Evolutionary conservation across 1,140 invertebrate species (phyloP), one percentile per base, ranked within the genome.

Genomic region (Caenorhabditis remanei): DNA sequence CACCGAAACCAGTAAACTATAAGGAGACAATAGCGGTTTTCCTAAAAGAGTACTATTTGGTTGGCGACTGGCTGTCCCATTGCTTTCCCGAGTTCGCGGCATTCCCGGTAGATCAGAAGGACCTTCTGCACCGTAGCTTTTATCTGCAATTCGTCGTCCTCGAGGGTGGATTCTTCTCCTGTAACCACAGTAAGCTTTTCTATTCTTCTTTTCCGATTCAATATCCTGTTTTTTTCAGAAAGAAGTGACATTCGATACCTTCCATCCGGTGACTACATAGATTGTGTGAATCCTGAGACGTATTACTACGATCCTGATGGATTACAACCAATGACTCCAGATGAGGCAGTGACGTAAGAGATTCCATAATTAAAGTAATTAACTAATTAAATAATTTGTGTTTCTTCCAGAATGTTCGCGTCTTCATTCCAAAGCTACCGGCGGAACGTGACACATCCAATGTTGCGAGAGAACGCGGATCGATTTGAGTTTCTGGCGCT

Each of bases 181-280:
- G 40, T 19, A 71, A 71, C 19, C 65, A 71, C 41, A 71, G 65
- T 71, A 71, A 71, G 65, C 24, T 13, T 19, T 46, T 5, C 32
- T 43, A 16, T 19, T 43, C 21, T 9, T 43, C 11, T n/a, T n/a
- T n/a, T n/a, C 3, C 5, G 40, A 63, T 32, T 16, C 4, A 5
- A 43, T 24, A 19, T 19, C 41, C 4, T n/a, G n/a, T n/a, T n/a
- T n/a, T 43, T 67, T 67, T 71, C 65, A 71, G 65, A 71, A 71
- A 71, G 65, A 71, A 71, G 65, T 71, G 65, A 71, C 65, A 71
- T 71, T 43, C 40, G 65, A 71, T 71, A 71, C 19, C 16, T 71
- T 6, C 65, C 65, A 71, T 71, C 65, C 19, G 65, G 65, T 16
- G 65, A 71, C 41, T 71, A 71, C 46, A 71, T 71, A 16, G 65